A percentile compares a stretch with the other conserved stretches of the same genome.
These are phyloP conservation scores for Anseranas semipalmata DNA, from an alignment of 2,113 vertebrate genomes.

Conservation along the genomic window DNA sequence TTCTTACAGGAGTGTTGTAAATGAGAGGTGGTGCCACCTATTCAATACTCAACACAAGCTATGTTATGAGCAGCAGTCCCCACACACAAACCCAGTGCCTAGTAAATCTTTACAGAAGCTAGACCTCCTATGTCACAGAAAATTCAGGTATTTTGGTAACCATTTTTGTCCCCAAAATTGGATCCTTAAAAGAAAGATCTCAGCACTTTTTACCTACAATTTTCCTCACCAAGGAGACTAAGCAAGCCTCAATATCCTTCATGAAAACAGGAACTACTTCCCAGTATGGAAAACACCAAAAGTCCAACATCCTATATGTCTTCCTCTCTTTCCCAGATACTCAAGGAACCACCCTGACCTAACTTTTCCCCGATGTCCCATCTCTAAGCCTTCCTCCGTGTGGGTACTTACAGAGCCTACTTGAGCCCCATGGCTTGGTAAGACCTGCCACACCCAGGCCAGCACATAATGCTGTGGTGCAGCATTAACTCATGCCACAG, in stretches of 20 bases:
- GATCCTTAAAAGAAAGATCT: not conserved
- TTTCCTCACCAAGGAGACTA: not conserved
- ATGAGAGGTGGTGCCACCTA: not conserved
- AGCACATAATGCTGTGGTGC: not conserved
- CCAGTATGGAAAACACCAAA: not conserved
- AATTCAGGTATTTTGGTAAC: not conserved
- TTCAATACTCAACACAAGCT: not conserved
- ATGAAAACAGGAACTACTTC: not conserved
- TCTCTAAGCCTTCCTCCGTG: not conserved
- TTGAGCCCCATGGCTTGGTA: not conserved
- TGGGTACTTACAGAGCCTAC: not conserved
- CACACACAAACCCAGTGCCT: not conserved
- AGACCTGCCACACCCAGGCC: not conserved
- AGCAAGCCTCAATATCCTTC: not conserved
- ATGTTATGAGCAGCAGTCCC: not conserved
- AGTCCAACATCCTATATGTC: too few relatives aligned
- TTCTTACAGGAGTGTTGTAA: not conserved
- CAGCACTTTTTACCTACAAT: not conserved
- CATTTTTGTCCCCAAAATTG: not conserved
- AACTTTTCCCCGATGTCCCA: not conserved
- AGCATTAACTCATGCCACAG: not conserved
- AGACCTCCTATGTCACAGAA: not conserved
- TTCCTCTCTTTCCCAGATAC: not conserved
- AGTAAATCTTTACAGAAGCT: not conserved
- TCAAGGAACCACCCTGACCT: not conserved